Percentiles rank a stretch among this genome's conserved stretches.
These are phyloP conservation scores for Nanger granti DNA, from an alignment of 2,113 vertebrate genomes.

Conservation along the genomic window DNA sequence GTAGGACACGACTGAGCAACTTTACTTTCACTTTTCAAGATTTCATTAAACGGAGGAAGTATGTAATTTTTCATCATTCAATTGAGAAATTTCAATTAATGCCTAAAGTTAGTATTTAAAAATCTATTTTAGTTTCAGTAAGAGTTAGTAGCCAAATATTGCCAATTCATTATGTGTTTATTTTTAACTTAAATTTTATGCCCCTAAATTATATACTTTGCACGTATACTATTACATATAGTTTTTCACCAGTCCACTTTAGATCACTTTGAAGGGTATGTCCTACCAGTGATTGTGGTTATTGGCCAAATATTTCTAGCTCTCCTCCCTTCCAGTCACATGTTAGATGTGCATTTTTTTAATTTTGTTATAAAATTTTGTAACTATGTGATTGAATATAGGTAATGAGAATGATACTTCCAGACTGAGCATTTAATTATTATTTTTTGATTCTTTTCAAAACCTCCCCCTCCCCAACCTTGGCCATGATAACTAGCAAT, in stretches of 20 bases:
- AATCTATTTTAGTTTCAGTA: background rate
- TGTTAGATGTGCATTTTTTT: background rate
- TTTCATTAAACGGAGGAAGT: conserved; percentile 9
- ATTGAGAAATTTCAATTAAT: conserved; percentile 31
- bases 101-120: background rate
- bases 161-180: background rate
- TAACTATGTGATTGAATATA: background rate
- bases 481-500: background rate
- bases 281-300: background rate
- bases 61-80: conserved; percentile 34
- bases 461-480: accelerated
- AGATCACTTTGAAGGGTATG: background rate
- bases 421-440: background rate
- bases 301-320: background rate
- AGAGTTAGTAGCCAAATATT: background rate
- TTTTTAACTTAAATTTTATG: background rate
- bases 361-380: background rate
- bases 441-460: background rate
- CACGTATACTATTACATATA: background rate
- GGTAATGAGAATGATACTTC: background rate
- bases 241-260: background rate
- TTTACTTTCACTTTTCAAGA: background rate
- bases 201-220: background rate
- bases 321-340: background rate
- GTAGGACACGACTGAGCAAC: too few relatives aligned